A percentile compares a stretch with the other conserved stretches of the same genome.
phyloP scores from a whole-genome alignment of 2,888 invertebrate genomes.

The Lamproptera curius region DNA sequence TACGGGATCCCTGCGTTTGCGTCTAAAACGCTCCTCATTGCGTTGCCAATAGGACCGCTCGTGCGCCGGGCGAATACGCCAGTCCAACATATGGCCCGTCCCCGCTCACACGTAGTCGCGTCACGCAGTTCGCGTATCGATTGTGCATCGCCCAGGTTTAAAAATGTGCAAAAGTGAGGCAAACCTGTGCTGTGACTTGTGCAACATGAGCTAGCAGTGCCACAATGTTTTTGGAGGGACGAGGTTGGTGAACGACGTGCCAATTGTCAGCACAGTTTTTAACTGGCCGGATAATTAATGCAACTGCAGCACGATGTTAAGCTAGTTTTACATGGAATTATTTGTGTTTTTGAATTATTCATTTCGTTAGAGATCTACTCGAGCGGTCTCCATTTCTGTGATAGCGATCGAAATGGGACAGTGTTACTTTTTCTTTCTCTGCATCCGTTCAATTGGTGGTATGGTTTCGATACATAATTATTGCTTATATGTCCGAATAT shows the following conservation, averaged over 20 bases:
- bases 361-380: no score
- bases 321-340: no score
- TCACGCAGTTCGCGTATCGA: constrained; percentile 47
- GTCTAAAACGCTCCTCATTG: constrained; percentile 32
- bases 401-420: no score
- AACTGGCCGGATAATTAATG: constrained; percentile 13
- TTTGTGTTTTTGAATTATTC: no score
- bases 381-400: no score
- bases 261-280: constrained; percentile 20
- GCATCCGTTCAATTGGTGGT: no score
- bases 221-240: constrained; percentile 70
- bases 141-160: no score
- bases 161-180: constrained; percentile 59
- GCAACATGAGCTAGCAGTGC: constrained; percentile 55
- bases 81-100: constrained; percentile 48
- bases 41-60: constrained; percentile 45
- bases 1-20: no score
- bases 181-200: constrained; percentile 50
- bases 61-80: constrained; percentile 39
- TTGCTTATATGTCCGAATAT: no score
- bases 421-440: no score
- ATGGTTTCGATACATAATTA: no score
- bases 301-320: not conserved
- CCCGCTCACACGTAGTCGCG: constrained; percentile 55
- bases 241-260: no score